Evolutionary conservation across 2,113 vertebrate genomes (phyloP), one percentile per base, ranked within the genome.

Genomic region (Herpailurus yagouaroundi): DNA sequence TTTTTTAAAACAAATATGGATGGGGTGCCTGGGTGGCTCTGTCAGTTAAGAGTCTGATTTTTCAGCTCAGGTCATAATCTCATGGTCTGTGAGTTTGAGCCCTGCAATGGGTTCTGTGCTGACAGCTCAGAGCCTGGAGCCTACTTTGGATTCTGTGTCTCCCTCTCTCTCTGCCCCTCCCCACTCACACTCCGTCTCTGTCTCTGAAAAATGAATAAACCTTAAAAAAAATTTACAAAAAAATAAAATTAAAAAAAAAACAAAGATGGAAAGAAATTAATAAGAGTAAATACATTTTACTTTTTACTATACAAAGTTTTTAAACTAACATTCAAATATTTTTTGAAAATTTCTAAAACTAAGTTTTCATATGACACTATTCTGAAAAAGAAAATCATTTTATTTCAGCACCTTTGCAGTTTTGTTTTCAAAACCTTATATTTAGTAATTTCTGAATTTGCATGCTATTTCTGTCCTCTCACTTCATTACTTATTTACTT

Each of bases 351-450:
- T 69, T 89, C 10, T 38, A 66, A 71, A 82, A 60, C 3, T 87
- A 50, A 19, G 21, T 8, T 90, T 94, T 94, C 91, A 52, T 86
- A 8, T 63, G 15, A 81, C 4, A n/a, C 45, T 76, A 74, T 87
- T 71, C 50, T 74, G 41, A 66, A 64, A 60, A 64, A 31, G 29
- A 66, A 89, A 80, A 89, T 45, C 80, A 38, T 87, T 85, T 89
- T 50, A 33, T 88, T 87, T 57, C 33, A 66, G 19, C 10, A 60
- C 79, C 27, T 89, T 55, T 94, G 52, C 48, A 71, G 63, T 74
- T 96, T 84, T 90, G 19, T 93, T 89, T 95, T 73, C 68, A 52
- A 16, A 79, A 63, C 2, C 33, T 77, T 73, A 63, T 76, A 92
- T 76, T 85, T n/a, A 86, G 16, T 63, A 76, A 55, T 92, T 68